These are phyloP conservation scores for mouse (Mus musculus) DNA, from an alignment of 2,113 vertebrate genomes.

Conservation along the genomic window DNA sequence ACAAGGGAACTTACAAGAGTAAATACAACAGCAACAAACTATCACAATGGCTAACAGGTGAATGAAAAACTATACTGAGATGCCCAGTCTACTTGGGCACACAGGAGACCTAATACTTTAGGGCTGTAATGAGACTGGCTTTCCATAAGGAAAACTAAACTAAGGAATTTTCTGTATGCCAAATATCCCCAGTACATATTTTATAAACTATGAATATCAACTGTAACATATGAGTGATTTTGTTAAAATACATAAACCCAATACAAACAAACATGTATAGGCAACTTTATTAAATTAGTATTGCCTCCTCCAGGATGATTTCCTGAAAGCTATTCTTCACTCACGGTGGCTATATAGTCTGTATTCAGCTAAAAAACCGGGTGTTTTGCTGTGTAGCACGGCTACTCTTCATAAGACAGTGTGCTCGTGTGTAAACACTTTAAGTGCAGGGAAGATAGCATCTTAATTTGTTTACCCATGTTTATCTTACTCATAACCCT, in stretches of 20 bases:
- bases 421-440: background rate
- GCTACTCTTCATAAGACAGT: background rate
- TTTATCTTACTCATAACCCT: background rate
- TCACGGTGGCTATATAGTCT: background rate
- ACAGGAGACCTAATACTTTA: background rate
- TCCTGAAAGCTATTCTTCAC: background rate
- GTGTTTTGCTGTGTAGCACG: background rate
- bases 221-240: background rate
- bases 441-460: background rate
- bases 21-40: background rate
- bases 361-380: background rate
- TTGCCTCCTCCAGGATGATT: background rate
- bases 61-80: background rate
- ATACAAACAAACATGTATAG: background rate
- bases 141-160: background rate
- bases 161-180: background rate
- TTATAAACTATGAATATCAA: background rate
- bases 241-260: background rate
- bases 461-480: background rate
- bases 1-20: background rate
- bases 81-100: background rate
- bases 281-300: conserved; percentile 2
- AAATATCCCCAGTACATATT: background rate
- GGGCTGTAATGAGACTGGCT: no score
- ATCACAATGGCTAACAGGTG: background rate